Percentiles rank a stretch among this genome's conserved stretches.
Conservation (phyloP, 2,113 vertebrate genomes). For the Polypterus senegalus region DNA sequence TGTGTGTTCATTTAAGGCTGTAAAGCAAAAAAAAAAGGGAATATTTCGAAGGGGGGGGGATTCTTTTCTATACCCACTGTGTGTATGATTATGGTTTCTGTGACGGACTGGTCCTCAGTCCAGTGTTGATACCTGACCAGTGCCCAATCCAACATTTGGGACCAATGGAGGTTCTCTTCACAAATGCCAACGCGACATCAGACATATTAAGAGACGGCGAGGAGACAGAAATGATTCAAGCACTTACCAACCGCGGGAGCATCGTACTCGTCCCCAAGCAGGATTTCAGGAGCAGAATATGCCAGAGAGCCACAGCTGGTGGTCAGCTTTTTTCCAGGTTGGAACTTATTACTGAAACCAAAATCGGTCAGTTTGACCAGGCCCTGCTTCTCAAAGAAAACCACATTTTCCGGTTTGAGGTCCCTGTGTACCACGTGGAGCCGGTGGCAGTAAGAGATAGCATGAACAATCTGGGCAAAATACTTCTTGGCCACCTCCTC, state of each 20-base stretch:
- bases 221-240: too few relatives aligned
- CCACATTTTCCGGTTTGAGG: constrained; percentile 94
- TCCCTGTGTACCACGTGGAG: constrained; percentile 93
- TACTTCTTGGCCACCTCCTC: constrained; percentile 95
- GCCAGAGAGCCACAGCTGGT: constrained; percentile 94
- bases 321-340: constrained; percentile 93
- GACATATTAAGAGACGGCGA: too few relatives aligned
- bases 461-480: constrained; percentile 94
- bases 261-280: constrained; percentile 93
- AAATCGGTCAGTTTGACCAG: constrained; percentile 96
- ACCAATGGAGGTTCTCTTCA: too few relatives aligned
- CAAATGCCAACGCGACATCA: too few relatives aligned
- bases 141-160: too few relatives aligned
- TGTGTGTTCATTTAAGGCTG: too few relatives aligned
- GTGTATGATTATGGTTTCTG: too few relatives aligned
- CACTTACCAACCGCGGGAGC: constrained; percentile 90
- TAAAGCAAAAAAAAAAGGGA: too few relatives aligned
- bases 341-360: constrained; percentile 98
- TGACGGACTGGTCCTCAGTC: too few relatives aligned
- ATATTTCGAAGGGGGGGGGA: too few relatives aligned
- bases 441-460: constrained; percentile 96
- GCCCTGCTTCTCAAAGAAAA: constrained; percentile 96
- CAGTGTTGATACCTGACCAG: too few relatives aligned
- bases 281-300: constrained; percentile 91
- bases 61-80: too few relatives aligned